These are phyloP conservation scores for Itoplectis maculator DNA, from an alignment of 2,888 invertebrate species.

Conservation along the genomic window DNA sequence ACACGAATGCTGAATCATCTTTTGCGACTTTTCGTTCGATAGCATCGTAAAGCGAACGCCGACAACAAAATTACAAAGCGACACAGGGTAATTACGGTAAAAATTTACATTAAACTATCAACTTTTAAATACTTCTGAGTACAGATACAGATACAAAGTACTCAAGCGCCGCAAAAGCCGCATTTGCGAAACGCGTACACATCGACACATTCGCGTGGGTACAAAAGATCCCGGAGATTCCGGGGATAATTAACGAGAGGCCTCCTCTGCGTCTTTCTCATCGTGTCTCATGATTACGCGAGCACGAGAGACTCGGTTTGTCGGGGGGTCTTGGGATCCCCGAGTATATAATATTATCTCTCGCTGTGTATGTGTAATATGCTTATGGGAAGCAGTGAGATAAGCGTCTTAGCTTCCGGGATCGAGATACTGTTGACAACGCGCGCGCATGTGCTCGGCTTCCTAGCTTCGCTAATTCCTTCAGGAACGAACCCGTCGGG, in stretches of 20 bases:
- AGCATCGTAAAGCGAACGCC: too few species aligned
- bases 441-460: neutral
- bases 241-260: slow-evolving; percentile 34
- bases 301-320: slow-evolving; percentile 35
- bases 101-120: neutral
- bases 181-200: slow-evolving; percentile 3
- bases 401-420: slow-evolving; percentile 36
- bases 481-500: neutral
- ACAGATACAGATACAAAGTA: neutral
- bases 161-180: neutral
- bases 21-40: too few species aligned
- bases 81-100: neutral
- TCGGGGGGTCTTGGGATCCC: slow-evolving; percentile 24
- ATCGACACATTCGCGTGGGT: neutral
- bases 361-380: slow-evolving; percentile 2
- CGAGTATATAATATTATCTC: slow-evolving; percentile 19
- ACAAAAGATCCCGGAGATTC: slow-evolving; percentile 39
- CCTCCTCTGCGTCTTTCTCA: slow-evolving; percentile 5
- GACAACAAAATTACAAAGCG: neutral
- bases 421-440: slow-evolving; percentile 28
- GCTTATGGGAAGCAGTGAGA: slow-evolving; percentile 24
- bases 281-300: slow-evolving; percentile 47
- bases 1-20: too few species aligned
- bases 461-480: neutral
- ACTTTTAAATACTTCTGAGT: neutral